Base-by-base conservation (phyloP, 2,888 invertebrate genomes). In the Melanchra persicariae region DNA sequence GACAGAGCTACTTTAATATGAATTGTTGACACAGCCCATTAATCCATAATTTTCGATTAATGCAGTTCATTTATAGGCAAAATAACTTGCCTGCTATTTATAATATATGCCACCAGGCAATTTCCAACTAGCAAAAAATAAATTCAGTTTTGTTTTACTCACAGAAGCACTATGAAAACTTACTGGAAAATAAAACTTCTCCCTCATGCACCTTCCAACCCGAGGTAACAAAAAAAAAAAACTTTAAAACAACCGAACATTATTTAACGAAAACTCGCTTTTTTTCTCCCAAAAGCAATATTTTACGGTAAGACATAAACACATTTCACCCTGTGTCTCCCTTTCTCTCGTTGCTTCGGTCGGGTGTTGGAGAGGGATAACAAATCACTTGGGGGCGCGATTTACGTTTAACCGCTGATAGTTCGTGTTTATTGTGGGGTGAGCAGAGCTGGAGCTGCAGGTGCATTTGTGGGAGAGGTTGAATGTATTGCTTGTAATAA, bases 301-400 rank as follows among this genome's bases (percentile, higher is more conserved):
- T 71, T 77, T 83, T 77, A 83, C 70, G 37, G 54, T 59, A 64
- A 81, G 77, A 80, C 77, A 83, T 80, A 75, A 83, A 81, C 81
- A 83, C 85, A 85, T 77, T 85, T 85, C 59, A 81, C 43, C 43
- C 24, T 15, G 8, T 40, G 2, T 34, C 67, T 57, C 58, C 9
- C 52, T 61, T 55, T 30, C 43, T 19, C 70, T 5, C 47, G 19
- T 19, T 0, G 51, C 40, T 52, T 43, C 17, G 9, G 51, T n/a
- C n/a, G 7, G 40, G 37, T 30, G 52, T 62, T 55, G 45, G 68
- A 51, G 45, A 24, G 61, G 24, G 54, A 80, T 63, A 68, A 70
- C 55, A 68, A 72, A 83, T 70, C 34, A 63, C 58, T 65, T 54
- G 47, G 57, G 64, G 47, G 51, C 58, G 61, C 77, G 83, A 80